Evolutionary conservation across 1,140 invertebrate genomes (phyloP), one percentile per base, ranked within the genome.

Genomic region (Sitophilus oryzae): DNA sequence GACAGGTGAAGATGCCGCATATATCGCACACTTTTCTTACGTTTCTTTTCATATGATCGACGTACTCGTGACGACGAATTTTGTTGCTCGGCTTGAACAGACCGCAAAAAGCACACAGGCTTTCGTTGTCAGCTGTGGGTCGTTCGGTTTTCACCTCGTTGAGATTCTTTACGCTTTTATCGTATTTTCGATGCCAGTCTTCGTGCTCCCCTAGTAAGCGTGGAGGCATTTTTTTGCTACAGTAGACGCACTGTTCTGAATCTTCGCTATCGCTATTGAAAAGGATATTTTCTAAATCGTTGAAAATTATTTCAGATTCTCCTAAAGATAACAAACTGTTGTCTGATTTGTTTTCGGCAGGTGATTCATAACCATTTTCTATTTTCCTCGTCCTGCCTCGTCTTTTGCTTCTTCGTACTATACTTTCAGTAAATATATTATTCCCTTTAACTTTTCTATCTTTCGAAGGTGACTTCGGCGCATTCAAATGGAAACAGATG

Each of bases 1-100:
- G 55, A 22, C 49, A 49, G 11, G 45, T 58, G 19, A 54, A 57
- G 3, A 51, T 51, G 9, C 55, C 55, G 18, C 55, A 57, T 15
- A 57, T 35, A 40, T 51, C 55, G 16, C 55, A 57, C 3, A 57
- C 55, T 57, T 57, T 52, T n/a, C 38, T n/a, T 10, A 58, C 15
- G 22, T 48, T 25, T 10, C 36, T 36, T 8, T 53, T 47, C n/a
- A 43, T 34, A 23, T 58, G 56, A 4, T 58, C 49, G 16, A 45
- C 41, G 35, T 57, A 46, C 18, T 57, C 55, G 25, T 57, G 55
- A 11, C 41, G 20, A 9, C 48, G 40, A 2, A 57, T 11, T 16
- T 52, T 57, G 18, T 52, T 51, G n/a, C 35, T 22, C 2, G 55
- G 55, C 42, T 51, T 52, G 6, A 57, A 18, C 6, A 46, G 9